Base-by-base conservation (phyloP, 2,113 vertebrate species). In the Pedionomus torquatus region DNA sequence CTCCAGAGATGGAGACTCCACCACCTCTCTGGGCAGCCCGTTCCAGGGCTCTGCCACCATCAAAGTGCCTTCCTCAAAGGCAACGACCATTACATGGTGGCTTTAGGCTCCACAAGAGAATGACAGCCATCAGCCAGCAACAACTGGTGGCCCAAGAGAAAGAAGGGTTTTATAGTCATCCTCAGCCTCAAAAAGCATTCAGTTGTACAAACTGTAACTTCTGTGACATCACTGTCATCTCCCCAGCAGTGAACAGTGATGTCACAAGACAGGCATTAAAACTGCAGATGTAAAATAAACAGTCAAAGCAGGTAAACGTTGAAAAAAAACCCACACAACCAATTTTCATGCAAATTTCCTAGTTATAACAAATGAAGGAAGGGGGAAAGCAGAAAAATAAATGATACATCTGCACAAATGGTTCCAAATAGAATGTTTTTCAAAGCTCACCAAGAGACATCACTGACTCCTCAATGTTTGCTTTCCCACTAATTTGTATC, bases 401-500 rank as follows among this genome's bases (percentile, higher is more conserved):
- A 95, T 70, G 12, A 89, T 95, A 77, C 51, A 65, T 85, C 61
- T 35, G 9, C 72, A 89, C 48, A 72, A 83, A 80, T 94, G 81
- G 10, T 89, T 92, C 83, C 83, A 94, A 97, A 95, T 51, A 76
- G 78, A 97, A 95, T 55, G 74, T 65, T 91, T 95, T 87, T 92
- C 94, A 96, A 91, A 93, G 70, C 87, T 95, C 60, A 97, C 66
- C 81, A 85, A 91, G 57, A 95, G 65, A 85, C 83, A 96, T 83
- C 89, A 89, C 63, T 5, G 33, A 79, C 65, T 96, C 83, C 63
- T 92, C 57, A 95, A 87, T 55, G 6, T 87, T 90, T 92, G 49
- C 69, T 91, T 95, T 92, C 77, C 74, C n/a, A 51, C 90, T 95
- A 94, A 97, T 95, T 96, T 93, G 87, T 95, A 95, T 77, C 91